These are phyloP conservation scores for Hucho hucho DNA, from an alignment of 2,113 vertebrate genomes.

Conservation along the genomic window DNA sequence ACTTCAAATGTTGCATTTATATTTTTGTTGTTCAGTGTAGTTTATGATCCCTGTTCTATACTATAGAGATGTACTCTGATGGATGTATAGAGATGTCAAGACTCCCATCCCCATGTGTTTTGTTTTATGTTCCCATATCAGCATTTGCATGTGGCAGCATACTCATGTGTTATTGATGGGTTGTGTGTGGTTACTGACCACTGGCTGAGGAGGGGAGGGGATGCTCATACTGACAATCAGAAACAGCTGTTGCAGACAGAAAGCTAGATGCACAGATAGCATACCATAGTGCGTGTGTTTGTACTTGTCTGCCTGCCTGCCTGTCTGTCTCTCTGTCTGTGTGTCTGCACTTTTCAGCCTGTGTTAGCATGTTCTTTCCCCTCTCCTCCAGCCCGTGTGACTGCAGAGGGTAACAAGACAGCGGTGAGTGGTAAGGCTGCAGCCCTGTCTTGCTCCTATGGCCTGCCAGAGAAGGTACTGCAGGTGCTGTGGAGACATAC, in stretches of 20 bases:
- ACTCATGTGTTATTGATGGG: no score
- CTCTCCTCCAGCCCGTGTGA: slow-evolving; percentile 54
- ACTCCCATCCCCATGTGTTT: background rate
- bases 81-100: slow-evolving; percentile 21
- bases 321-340: slow-evolving; percentile 1
- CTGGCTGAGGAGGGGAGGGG: slow-evolving; percentile 36
- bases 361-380: background rate
- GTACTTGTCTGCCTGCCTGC: slow-evolving; percentile 1
- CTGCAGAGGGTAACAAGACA: slow-evolving; percentile 65
- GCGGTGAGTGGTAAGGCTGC: slow-evolving; percentile 68
- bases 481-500: slow-evolving; percentile 67
- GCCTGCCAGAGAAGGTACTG: slow-evolving; percentile 72
- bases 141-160: slow-evolving; percentile 2
- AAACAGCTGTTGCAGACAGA: no score
- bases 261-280: no score
- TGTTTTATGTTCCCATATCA: slow-evolving; percentile 13
- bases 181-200: slow-evolving; percentile 28
- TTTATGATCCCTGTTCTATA: no score
- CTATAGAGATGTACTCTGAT: no score
- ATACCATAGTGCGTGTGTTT: background rate
- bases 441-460: slow-evolving; percentile 68
- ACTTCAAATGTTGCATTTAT: no score
- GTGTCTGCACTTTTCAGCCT: background rate
- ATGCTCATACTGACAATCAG: slow-evolving; percentile 33
- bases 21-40: no score